Evolutionary conservation across 2,888 invertebrate genomes (phyloP).

Genomic region (Phyllotreta striolata): DNA sequence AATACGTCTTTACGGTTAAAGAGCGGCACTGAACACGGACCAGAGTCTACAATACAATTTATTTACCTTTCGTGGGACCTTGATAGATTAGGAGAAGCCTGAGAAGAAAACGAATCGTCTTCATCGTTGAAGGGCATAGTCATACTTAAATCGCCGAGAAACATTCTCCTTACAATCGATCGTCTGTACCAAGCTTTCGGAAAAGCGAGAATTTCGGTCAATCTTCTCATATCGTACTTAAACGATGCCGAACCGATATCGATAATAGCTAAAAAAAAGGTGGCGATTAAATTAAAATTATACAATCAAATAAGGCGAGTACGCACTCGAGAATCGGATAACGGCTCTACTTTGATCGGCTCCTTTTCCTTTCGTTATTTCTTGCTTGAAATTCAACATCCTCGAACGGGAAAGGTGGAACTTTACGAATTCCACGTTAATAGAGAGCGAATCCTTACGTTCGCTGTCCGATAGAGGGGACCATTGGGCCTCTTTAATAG

Average conservation of each 20-base stretch:
- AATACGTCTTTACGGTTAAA: too few species aligned
- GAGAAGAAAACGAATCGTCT: constrained; percentile 46
- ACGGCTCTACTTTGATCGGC: constrained; percentile 82
- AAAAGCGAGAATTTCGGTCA: constrained; percentile 96
- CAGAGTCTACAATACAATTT: too few species aligned
- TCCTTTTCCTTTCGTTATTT: constrained; percentile 54
- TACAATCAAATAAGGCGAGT: background rate
- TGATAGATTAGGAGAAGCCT: constrained; percentile 46
- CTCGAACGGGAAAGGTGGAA: constrained; percentile 92
- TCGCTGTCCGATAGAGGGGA: constrained; percentile 88
- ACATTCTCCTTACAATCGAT: constrained; percentile 89
- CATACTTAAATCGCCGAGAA: constrained; percentile 90
- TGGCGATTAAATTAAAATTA: constrained; percentile 1
- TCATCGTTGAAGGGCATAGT: constrained; percentile 56
- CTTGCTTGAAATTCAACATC: constrained; percentile 81
- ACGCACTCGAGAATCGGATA: constrained; percentile 87
- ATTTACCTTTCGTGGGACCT: constrained; percentile 50
- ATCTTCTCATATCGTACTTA: constrained; percentile 97
- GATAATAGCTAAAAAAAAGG: constrained; percentile 75
- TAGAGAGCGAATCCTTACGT: constrained; percentile 93
- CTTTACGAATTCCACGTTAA: constrained; percentile 97
- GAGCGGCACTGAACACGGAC: too few species aligned
- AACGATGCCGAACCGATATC: constrained; percentile 96
- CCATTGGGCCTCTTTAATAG: constrained; percentile 82
- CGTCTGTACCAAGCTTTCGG: constrained; percentile 99